phyloP scores from a whole-genome alignment of 2,113 vertebrate genomes.

The Butorides virescens region DNA sequence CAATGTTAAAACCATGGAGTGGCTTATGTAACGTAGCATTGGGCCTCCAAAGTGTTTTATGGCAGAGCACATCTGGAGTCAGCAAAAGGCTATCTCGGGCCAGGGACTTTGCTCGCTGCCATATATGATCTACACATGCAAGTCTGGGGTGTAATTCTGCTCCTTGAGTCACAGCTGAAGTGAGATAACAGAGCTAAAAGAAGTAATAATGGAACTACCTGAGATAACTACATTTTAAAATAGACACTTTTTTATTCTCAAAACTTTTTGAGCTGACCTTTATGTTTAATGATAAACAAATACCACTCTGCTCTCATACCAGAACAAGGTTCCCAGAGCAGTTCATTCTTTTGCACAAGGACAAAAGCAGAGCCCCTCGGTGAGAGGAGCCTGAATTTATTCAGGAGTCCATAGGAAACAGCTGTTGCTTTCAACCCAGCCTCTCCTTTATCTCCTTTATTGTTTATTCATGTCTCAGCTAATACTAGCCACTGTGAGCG shows the following conservation, averaged over 20 bases:
- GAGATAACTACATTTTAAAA: neutral
- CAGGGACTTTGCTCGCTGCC: constrained; percentile 6
- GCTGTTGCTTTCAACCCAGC: constrained; percentile 22
- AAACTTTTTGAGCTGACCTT: neutral
- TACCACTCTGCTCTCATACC: neutral
- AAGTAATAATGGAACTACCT: neutral
- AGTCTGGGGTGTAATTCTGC: neutral
- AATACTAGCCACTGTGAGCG: neutral
- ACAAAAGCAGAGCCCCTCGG: neutral
- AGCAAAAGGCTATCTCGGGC: neutral
- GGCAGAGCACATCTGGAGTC: neutral
- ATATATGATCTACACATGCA: neutral
- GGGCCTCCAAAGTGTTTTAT: neutral
- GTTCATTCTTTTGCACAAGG: neutral
- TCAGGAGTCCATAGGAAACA: constrained; percentile 39
- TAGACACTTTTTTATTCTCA: neutral
- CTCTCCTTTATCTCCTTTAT: constrained; percentile 46
- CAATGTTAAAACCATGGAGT: neutral
- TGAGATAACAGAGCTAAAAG: neutral
- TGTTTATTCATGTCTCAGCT: constrained; percentile 40
- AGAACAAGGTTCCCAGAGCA: neutral
- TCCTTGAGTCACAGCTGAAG: neutral
- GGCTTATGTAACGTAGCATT: neutral
- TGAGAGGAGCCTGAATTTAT: constrained; percentile 31
- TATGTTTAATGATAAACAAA: neutral